These are phyloP conservation scores for Myrmophylax atrothorax DNA, from an alignment of 2,113 vertebrate genomes.

Conservation along the genomic window DNA sequence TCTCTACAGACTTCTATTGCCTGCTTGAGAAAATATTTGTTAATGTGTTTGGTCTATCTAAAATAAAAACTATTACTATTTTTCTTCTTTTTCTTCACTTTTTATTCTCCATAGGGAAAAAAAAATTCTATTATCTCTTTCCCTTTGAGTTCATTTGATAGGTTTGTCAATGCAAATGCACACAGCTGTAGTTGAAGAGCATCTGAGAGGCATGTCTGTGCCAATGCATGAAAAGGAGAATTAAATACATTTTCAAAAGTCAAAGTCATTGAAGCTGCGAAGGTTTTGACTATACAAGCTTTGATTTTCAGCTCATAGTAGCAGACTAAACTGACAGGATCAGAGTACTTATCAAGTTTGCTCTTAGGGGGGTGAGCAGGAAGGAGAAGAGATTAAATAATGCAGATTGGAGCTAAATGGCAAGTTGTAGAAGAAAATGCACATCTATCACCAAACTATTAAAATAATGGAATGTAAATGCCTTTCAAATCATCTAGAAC, in stretches of 20 bases:
- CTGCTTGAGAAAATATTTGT: neutral
- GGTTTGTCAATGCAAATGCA: neutral
- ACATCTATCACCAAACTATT: neutral
- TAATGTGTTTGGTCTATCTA: neutral
- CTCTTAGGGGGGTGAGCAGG: fast-evolving
- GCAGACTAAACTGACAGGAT: neutral
- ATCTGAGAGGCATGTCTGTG: neutral
- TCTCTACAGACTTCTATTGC: neutral
- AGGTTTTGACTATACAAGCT: neutral
- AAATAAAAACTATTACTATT: neutral
- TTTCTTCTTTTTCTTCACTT: neutral
- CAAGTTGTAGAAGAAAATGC: neutral
- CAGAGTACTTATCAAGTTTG: neutral
- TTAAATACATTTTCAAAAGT: neutral
- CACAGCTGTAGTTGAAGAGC: conserved; percentile 6
- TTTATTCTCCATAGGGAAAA: neutral
- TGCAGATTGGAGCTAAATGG: neutral
- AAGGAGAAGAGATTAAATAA: neutral
- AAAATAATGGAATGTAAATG: neutral
- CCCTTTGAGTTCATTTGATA: neutral
- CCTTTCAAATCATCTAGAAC: neutral
- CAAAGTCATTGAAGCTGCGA: neutral
- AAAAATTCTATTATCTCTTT: neutral
- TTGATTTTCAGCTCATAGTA: neutral
- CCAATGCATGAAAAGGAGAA: neutral